Base-by-base conservation (phyloP, 2,797 vertebrate species). In the Cetoscarus ocellatus region DNA sequence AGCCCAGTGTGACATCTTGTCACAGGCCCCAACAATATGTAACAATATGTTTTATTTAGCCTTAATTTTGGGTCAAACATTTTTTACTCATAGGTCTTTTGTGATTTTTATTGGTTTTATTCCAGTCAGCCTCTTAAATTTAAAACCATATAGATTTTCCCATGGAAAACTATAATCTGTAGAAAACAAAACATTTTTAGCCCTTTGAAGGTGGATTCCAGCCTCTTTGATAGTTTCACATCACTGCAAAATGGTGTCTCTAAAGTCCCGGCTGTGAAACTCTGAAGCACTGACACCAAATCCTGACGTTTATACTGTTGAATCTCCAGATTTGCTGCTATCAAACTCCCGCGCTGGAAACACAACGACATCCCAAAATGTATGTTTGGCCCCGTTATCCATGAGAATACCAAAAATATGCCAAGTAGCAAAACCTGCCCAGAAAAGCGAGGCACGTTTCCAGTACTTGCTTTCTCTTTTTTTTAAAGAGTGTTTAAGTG, bases 381-480 rank as follows among this genome's bases (percentile, higher is more conserved):
- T 64, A 71, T 77, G 75, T 85, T 74, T 84, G 84, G 73, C 75
- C 64, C 65, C 7, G 43, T 71, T 83, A 79, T 83, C 76, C 75
- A 55, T 62, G 77, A 78, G 77, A 83, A 84, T 61, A 84, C 70
- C 75, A 58, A 70, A 82, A 87, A 80, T 75, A 81, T 81, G 83
- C 75, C 65, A 82, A 77, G 67, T 72, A 73, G 58, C 50, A 42
- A 75, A 86, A 78, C 73, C 74, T 87, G 83, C 83, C 80, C 73
- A 83, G 68, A 83, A 80, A 85, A 73, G 38, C 54, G 15, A 73
- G 77, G 75, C 86, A 61, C 53, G 19, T 34, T 68, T 87, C 79
- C 85, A 86, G 64, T 35, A 6, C 36, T 57, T 77, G n/a, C 57
- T 62, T 38, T 54, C 11, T 18, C 27, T 27, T 27, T 27, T 27